Evolutionary conservation across 2,888 invertebrate species (phyloP), one percentile per base, ranked within the genome.

Genomic region (Rhingia campestris): DNA sequence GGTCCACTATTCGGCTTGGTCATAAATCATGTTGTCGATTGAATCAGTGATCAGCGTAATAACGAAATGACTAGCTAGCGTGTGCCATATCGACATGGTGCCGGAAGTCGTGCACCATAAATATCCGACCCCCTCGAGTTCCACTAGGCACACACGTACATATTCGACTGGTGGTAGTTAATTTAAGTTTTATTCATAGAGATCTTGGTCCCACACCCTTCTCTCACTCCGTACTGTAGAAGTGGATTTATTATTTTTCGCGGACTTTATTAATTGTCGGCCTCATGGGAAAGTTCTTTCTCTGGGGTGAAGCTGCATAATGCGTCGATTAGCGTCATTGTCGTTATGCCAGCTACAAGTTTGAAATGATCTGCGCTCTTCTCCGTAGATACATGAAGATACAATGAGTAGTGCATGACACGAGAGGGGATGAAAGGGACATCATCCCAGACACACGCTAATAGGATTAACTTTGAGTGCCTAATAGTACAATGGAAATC

Each of bases 301-400:
- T n/a, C 47, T 35, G 51, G 66, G 70, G 49, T 61, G 66, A 53
- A 22, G 43, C 12, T 77, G 80, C 53, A 90, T 89, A 89, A 90
- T 90, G 89, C 87, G 88, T 88, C 90, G 90, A 91, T 90, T 91
- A 89, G 89, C 89, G 84, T 88, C 89, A 90, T 90, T 90, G 89
- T 90, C 87, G 87, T 63, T 61, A 72, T 56, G 41, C 45, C 5
- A 80, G 80, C 84, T 86, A 86, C 86, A 84, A 86, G 86, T 87
- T 69, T 73, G 39, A 43, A 47, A 58, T 72, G 79, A 82, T 72
- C 67, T 45, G 12, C 4, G 14, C 58, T 64, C 49, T 74, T 45
- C 61, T 6, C 47, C 7, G 12, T 45, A 22, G 14, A 9, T 35
- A 14, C 6, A 76, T 53, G 22, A 43, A 61, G 47, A 66, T 37